Conservation (phyloP, 2,113 vertebrate genomes). For the Triplophysa tibetana region DNA sequence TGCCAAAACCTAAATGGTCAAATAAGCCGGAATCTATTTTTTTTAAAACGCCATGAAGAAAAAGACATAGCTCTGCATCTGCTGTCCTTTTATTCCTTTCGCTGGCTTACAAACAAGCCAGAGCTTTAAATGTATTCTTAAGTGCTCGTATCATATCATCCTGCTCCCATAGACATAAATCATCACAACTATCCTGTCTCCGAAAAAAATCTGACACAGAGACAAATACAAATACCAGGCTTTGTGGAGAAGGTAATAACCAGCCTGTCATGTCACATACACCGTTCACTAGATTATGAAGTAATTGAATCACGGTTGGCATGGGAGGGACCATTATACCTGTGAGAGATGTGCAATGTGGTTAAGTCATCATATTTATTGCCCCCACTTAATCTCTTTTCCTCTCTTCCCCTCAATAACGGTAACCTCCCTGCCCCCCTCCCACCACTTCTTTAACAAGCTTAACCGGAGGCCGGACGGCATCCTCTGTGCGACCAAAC, state of each 20-base stretch:
- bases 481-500: slow-evolving; percentile 14
- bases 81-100: not conserved
- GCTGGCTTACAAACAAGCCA: slow-evolving; percentile 9
- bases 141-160: slow-evolving; percentile 30
- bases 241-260: slow-evolving; percentile 47
- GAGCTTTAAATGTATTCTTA: slow-evolving; percentile 23
- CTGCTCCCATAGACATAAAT: slow-evolving; percentile 32
- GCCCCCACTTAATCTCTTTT: slow-evolving; percentile 50
- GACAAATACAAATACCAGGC: slow-evolving; percentile 48
- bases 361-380: slow-evolving; percentile 48
- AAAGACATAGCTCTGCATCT: slow-evolving; percentile 12
- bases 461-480: slow-evolving; percentile 35
- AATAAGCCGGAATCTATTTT: not conserved
- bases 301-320: slow-evolving; percentile 49
- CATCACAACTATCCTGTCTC: slow-evolving; percentile 23
- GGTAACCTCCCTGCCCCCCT: slow-evolving; percentile 18
- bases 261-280: slow-evolving; percentile 50
- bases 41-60: not conserved
- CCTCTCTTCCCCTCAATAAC: slow-evolving; percentile 45
- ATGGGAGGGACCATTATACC: slow-evolving; percentile 43
- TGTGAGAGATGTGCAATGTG: slow-evolving; percentile 42
- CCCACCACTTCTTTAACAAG: slow-evolving; percentile 26
- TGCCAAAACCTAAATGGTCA: not conserved
- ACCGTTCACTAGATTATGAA: slow-evolving; percentile 43
- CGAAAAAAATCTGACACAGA: slow-evolving; percentile 41